Evolutionary conservation across 2,113 vertebrate genomes (phyloP), one percentile per base, ranked within the genome.

Genomic region (Donacobius atricapilla): DNA sequence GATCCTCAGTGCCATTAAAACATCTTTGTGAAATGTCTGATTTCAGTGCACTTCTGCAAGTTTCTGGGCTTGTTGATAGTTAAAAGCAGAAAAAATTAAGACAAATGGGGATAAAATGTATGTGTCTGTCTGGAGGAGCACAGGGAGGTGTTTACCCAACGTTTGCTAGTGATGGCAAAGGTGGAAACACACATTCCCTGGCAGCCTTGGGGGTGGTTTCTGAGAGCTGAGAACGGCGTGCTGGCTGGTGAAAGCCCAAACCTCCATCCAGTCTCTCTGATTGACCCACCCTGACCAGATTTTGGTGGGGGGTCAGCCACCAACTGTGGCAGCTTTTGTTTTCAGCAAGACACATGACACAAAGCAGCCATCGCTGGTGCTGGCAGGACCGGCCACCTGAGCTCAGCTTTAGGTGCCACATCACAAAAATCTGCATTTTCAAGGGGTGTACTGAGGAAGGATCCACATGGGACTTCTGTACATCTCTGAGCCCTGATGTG

Each of bases 281-380:
- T 3, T 45, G 79, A 76, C 8, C 7, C 11, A 8, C 35, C 11
- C 9, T 5, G 30, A 28, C 11, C 22, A 80, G 11, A 19, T 28
- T 69, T 60, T 69, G 33, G 27, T 54, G 22, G 14, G 17, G 37
- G 4, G 3, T 50, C 35, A 57, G 16, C 31, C 51, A 50, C 71
- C 13, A 50, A 3, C 37, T 33, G 33, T 48, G 37, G 6, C 51
- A 40, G 15, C 22, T 80, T 70, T 84, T 57, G 9, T 53, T 92
- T 86, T 58, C 45, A 42, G 21, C 0, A 7, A 68, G 28, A 40
- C 15, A 44, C 30, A 2, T 0, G 1, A 90, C 87, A 91, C 0
- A 0, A 71, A 86, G 76, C 1, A 2, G 27, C 14, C 0, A 0
- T 6, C 0, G 0, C 42, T 44, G 13, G 11, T 21, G 7, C 18